phyloP scores from a whole-genome alignment of 92 coral and sea anemone species.

The Porites cylindrica region DNA sequence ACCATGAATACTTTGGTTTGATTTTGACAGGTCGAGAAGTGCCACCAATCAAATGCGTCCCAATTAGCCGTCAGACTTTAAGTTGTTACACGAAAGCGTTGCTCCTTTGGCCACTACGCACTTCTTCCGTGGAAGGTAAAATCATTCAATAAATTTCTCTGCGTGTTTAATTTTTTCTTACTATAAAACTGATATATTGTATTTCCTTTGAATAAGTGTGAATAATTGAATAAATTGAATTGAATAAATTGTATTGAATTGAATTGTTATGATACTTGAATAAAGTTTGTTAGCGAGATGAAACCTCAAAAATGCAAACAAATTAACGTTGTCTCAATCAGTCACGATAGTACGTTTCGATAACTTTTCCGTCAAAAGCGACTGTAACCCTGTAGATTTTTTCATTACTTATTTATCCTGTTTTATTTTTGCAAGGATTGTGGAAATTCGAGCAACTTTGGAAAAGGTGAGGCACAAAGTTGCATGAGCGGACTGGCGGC shows the following conservation, averaged over 20 bases:
- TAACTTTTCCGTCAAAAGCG: conserved; percentile 13
- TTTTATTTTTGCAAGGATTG: conserved; percentile 11
- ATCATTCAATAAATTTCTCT: too few relatives aligned
- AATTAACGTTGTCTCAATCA: conserved; percentile 23
- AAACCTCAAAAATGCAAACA: conserved; percentile 28
- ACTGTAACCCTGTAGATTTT: not conserved
- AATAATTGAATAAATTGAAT: too few relatives aligned
- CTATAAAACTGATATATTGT: too few relatives aligned
- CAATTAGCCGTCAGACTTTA: too few relatives aligned
- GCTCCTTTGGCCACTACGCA: too few relatives aligned
- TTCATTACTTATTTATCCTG: conserved; percentile 16
- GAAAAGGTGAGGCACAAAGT: conserved; percentile 28
- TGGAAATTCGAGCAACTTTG: conserved; percentile 23
- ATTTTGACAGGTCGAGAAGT: conserved; percentile 31
- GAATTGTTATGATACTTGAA: too few relatives aligned
- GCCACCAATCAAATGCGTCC: too few relatives aligned
- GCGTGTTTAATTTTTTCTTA: too few relatives aligned
- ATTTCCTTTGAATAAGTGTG: too few relatives aligned
- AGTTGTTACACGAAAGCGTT: too few relatives aligned
- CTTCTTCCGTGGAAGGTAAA: too few relatives aligned
- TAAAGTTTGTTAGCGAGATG: conserved; percentile 7
- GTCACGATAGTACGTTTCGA: conserved; percentile 14
- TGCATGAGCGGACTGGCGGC: conserved; percentile 32
- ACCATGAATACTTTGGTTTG: conserved; percentile 32
- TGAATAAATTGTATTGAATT: too few relatives aligned